Percentiles rank a stretch among this genome's conserved stretches.
phyloP scores from a whole-genome alignment of 2,888 invertebrate species.

The Andrena fulva region DNA sequence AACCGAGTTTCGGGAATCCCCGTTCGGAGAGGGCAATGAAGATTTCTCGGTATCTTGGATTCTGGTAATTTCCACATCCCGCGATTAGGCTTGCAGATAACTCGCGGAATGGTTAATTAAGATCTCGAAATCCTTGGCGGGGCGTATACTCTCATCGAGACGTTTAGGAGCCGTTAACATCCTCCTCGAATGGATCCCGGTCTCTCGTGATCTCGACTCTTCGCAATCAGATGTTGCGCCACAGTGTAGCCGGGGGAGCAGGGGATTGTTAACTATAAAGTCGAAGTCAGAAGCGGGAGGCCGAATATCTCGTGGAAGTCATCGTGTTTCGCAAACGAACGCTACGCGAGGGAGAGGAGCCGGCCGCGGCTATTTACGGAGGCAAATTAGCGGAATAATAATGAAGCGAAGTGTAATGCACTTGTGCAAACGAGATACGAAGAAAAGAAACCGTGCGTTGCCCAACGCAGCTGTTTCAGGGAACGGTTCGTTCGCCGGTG shows the following conservation, averaged over 20 bases:
- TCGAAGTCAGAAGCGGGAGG: conserved; percentile 34
- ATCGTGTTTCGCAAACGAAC: conserved; percentile 50
- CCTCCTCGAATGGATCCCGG: background rate
- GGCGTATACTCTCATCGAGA: too few relatives aligned
- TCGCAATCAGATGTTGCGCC: conserved; percentile 43
- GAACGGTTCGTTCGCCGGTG: background rate
- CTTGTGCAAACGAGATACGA: conserved; percentile 35
- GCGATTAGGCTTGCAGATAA: background rate
- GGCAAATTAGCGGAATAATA: conserved; percentile 58
- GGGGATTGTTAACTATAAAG: conserved; percentile 47
- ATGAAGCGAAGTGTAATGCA: conserved; percentile 38
- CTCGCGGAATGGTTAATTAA: background rate
- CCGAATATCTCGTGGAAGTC: conserved; percentile 52
- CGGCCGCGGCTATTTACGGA: conserved; percentile 24
- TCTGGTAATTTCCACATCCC: background rate
- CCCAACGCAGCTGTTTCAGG: conserved; percentile 13
- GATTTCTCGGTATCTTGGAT: background rate
- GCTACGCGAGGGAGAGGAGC: background rate
- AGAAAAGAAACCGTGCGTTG: conserved; percentile 16
- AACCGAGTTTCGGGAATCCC: background rate
- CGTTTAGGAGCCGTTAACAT: background rate
- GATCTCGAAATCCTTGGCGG: background rate
- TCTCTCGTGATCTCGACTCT: background rate
- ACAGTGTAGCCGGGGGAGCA: background rate
- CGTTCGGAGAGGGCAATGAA: background rate